Base-by-base conservation (phyloP, 2,888 invertebrate species). In the Ophioninae sp. region DNA sequence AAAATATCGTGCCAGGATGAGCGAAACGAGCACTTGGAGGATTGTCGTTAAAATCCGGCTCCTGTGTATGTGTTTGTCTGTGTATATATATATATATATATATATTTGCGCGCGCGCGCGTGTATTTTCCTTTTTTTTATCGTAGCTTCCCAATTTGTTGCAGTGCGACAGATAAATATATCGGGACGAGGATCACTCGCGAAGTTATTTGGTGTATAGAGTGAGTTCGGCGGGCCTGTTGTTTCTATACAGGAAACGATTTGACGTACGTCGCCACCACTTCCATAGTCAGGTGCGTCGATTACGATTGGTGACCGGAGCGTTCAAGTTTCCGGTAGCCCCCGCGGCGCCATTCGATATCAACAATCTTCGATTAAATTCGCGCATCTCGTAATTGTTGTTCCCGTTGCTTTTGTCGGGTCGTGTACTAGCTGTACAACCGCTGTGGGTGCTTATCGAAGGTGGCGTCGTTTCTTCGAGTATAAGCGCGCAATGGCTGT, bases 361-460 rank as follows among this genome's bases (percentile, higher is more conserved):
- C 86, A 93, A 87, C 86, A 93, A 85, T 82, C 91, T 88, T 69
- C 92, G 87, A 80, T 94, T 95, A 89, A 96, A 94, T 93, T 97
- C 96, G 72, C 96, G 95, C 95, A 96, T 95, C 93, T 97, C 96
- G 93, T 96, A 96, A 91, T 96, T 96, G 93, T 96, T 96, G 93
- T 96, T 96, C 74, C 96, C 96, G 93, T 96, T 96, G 83, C 95
- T 95, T 92, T 95, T 95, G 85, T 95, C 95, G 56, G 93, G 92
- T 30, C 88, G 88, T 68, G 89, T 89, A 67, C 85, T 85, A 56
- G 79, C 84, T 0, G 81, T 82, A 78, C 92, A 88, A 87, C 90
- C 87, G 89, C 91, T 81, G 89, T 91, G 86, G 86, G 91, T 86
- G 77, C 88, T 88, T 75, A 89, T 89, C 79, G 91, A 89, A 5